Evolutionary conservation across 2,888 invertebrate species (phyloP).

Genomic region (Zhuqinia jingwanae): DNA sequence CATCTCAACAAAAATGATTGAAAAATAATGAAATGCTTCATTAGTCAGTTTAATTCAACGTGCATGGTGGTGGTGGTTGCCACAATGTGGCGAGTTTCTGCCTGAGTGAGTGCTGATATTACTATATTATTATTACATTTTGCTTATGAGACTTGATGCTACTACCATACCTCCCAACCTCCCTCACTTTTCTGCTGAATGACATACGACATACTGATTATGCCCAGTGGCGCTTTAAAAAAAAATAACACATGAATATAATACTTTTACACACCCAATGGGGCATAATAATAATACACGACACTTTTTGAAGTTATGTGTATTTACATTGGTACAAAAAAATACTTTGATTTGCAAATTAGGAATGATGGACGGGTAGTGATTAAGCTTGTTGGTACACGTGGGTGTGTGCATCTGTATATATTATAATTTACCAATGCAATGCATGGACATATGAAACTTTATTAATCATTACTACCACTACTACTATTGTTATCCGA

Average conservation of each 20-base stretch:
- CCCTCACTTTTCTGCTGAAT: constrained; percentile 5
- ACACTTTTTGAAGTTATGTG: neutral
- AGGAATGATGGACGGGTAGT: constrained; percentile 3
- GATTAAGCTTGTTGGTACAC: neutral
- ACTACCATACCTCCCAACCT: neutral
- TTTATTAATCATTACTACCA: constrained; percentile 25
- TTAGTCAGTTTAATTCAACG: constrained; percentile 62
- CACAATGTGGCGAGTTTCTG: constrained; percentile 14
- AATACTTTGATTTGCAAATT: constrained; percentile 20
- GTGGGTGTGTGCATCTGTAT: too few species aligned
- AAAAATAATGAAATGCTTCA: constrained; percentile 70
- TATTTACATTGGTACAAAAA: too few species aligned
- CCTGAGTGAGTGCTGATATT: neutral
- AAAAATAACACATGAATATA: too few species aligned
- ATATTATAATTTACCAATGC: neutral
- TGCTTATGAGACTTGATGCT: neutral
- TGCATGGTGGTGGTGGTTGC: constrained; percentile 24
- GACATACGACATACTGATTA: too few species aligned
- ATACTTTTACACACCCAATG: too few species aligned
- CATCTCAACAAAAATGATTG: constrained; percentile 15
- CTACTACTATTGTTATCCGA: constrained; percentile 44
- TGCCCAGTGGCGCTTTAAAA: too few species aligned
- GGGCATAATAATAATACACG: neutral
- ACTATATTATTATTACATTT: neutral
- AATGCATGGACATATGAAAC: neutral